phyloP scores from a whole-genome alignment of 37 sponge, comb jelly and placozoan species.

The Amphimedon queenslandica region DNA sequence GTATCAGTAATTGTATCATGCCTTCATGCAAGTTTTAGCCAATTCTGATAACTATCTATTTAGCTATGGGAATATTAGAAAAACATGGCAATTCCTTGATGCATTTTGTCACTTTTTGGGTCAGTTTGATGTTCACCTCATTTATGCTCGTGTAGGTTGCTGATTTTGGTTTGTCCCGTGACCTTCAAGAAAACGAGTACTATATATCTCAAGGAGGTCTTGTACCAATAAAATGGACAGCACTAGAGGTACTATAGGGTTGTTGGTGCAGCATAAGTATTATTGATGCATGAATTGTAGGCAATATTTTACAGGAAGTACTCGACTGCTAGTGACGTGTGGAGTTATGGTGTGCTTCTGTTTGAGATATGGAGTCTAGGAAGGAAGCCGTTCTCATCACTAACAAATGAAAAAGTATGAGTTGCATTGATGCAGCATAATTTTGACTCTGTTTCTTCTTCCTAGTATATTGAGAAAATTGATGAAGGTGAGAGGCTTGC shows the following conservation, averaged over 20 bases:
- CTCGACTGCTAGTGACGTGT: background rate
- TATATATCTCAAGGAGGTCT: conserved; percentile 21
- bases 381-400: background rate
- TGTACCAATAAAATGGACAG: conserved; percentile 31
- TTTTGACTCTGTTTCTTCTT: background rate
- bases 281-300: background rate
- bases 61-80: too few species aligned
- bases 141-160: conserved; percentile 11
- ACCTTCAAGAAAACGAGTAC: conserved; percentile 15
- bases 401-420: background rate
- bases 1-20: too few species aligned
- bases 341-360: background rate
- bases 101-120: too few species aligned
- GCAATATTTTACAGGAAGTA: background rate
- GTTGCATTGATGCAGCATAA: background rate
- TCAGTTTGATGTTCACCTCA: too few species aligned
- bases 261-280: background rate
- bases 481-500: conserved; percentile 13
- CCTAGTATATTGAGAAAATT: background rate
- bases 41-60: too few species aligned
- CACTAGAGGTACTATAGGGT: conserved; percentile 11
- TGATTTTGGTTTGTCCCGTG: conserved; percentile 34
- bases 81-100: too few species aligned
- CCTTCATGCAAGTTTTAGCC: too few species aligned
- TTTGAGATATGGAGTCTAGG: background rate